Base-by-base conservation (phyloP, 2,888 invertebrate species). In the Dexiosoma caninum region DNA sequence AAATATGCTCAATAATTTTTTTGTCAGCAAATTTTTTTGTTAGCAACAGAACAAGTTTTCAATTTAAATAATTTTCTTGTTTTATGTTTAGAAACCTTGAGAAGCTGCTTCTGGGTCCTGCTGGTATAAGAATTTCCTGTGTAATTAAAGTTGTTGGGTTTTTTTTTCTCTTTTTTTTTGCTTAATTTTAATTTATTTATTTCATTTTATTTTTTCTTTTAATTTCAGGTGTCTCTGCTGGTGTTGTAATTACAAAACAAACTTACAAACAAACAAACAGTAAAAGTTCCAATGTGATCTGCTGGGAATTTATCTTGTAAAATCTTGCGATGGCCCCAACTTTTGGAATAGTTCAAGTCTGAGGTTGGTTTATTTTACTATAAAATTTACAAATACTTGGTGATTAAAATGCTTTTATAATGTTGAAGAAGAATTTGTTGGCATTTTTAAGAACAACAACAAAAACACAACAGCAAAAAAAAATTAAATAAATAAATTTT, bases 231-330 rank as follows among this genome's bases (percentile, higher is more conserved):
- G 78, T 82, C 78, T 82, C 83, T 83, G 79, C 81, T 81, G 79
- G 83, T 83, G 78, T 83, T 84, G 83, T 84, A 84, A 84, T 84
- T 83, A 83, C 82, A 74, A 78, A 83, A 76, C 53, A 83, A 83
- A 82, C 77, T 74, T n/a, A n/a, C n/a, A n/a, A n/a, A n/a, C n/a
- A n/a, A n/a, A n/a, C 66, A 78, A 75, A 67, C 51, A 51, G 16
- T 72, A 59, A 49, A 10, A 12, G 10, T 40, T 51, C 21, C 32
- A 23, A 59, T 49, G 49, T 44, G 7, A 46, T 46, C 66, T 69
- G 37, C 32, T 19, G 42, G 35, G 49, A 66, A 66, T 76, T 49
- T 64, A 35, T 27, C 30, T 40, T 55, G 19, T 0, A 51, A 55
- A 40, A 27, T n/a, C n/a, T n/a, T n/a, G n/a, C n/a, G n/a, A n/a